A percentile compares a stretch with the other conserved stretches of the same genome.
phyloP scores from a whole-genome alignment of 2,888 invertebrate species.

The Xylota segnis region DNA sequence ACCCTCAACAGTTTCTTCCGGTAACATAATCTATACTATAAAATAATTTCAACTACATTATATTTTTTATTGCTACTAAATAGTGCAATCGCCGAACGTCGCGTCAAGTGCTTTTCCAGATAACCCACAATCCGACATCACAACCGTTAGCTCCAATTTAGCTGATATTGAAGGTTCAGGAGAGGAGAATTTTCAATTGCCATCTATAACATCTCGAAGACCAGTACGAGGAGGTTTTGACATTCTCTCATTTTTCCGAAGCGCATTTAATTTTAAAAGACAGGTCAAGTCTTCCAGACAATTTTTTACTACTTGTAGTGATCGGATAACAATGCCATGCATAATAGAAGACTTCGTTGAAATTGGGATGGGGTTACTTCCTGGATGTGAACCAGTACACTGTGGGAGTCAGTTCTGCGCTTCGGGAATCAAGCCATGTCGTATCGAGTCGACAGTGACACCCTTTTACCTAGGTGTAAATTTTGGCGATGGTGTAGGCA shows the following conservation, averaged over 20 bases:
- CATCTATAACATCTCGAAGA: slow-evolving; percentile 39
- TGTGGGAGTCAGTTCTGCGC: slow-evolving; percentile 91
- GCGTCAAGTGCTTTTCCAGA: neutral
- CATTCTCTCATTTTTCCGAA: slow-evolving; percentile 82
- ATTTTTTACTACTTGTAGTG: slow-evolving; percentile 86
- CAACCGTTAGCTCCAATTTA: slow-evolving; percentile 17
- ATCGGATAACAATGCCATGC: slow-evolving; percentile 92
- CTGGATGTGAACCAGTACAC: slow-evolving; percentile 90
- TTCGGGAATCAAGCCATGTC: slow-evolving; percentile 84
- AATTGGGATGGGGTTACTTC: slow-evolving; percentile 84
- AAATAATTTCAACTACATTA: neutral
- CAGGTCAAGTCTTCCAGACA: slow-evolving; percentile 78
- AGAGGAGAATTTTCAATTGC: slow-evolving; percentile 80
- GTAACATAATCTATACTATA: slow-evolving; percentile 7
- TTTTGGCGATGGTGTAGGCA: slow-evolving; percentile 89
- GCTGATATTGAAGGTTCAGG: slow-evolving; percentile 86
- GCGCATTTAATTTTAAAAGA: slow-evolving; percentile 79
- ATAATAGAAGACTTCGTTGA: slow-evolving; percentile 93
- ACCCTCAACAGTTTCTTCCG: slow-evolving; percentile 10
- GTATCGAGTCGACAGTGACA: slow-evolving; percentile 90
- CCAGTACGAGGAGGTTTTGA: slow-evolving; percentile 82
- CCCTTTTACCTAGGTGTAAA: slow-evolving; percentile 92
- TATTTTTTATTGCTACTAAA: neutral
- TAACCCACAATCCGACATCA: slow-evolving; percentile 18
- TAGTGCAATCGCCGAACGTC: slow-evolving; percentile 14